Evolutionary conservation across 2,888 invertebrate genomes (phyloP), one percentile per base, ranked within the genome.

Genomic region (Octonoba sinensis): DNA sequence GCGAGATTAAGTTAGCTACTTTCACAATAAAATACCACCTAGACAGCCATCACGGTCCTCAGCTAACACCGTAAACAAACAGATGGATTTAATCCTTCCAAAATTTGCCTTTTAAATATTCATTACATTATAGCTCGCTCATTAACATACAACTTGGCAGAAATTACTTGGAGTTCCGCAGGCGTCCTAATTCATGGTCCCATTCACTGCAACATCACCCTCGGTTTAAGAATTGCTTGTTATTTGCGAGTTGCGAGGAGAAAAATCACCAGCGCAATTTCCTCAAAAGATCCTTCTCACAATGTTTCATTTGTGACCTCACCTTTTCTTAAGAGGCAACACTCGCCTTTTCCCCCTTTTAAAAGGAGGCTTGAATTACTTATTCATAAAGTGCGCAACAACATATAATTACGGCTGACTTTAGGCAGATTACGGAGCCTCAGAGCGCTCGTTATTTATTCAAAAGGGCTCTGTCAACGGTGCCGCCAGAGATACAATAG

Each of bases 301-400:
- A 62, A 62, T 62, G 62, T 49, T 69, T 64, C 60, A 73, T 73
- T 27, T 62, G 67, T 81, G 79, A 81, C 79, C 79, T 81, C 67
- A 73, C 71, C 72, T 67, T 44, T 27, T 20, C 20, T 57, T 27
- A 46, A 67, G 24, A 60, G 51, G 47, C 73, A 73, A 67, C 67
- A 60, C 73, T 67, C 57, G 59, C 51, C 71, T 36, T 49, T 65
- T 72, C 44, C 65, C 36, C 36, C 36, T 11, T 36, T 36, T 36
- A 36, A 36, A 8, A 36, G 36, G 27, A 20, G 65, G 71, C 16
- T 62, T 56, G 67, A 81, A 81, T 81, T 81, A 81, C 72, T 81
- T 81, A 81, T 81, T 81, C 79, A 81, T 81, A 81, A 81, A 73
- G 69, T 81, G 67, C 73, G 73, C 79, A 69, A 81, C 79, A 81